These are phyloP conservation scores for Chunga burmeisteri DNA, from an alignment of 2,113 vertebrate genomes.

Conservation along the genomic window DNA sequence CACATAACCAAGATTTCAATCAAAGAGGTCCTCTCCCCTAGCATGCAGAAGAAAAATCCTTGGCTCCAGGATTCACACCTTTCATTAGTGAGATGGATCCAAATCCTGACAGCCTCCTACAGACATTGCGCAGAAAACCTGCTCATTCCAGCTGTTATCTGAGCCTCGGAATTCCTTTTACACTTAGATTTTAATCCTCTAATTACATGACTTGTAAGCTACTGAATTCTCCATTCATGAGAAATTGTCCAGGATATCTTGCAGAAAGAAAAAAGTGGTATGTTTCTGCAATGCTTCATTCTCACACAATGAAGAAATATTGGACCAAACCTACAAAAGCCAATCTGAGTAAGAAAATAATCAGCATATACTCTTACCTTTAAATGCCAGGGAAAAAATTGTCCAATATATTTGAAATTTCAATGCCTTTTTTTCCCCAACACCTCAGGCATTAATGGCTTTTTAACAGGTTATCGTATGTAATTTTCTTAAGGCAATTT, in stretches of 20 bases:
- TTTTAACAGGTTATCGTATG: background rate
- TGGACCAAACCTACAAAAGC: background rate
- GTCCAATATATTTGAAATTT: background rate
- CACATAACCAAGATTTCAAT: background rate
- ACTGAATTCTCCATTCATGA: background rate
- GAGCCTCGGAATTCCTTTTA: background rate
- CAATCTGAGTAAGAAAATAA: background rate
- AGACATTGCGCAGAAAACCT: background rate
- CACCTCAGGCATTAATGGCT: background rate
- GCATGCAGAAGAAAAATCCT: background rate
- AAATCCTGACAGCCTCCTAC: background rate
- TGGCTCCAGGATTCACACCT: background rate
- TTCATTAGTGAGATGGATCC: background rate
- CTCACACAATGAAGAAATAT: background rate
- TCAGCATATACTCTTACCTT: background rate
- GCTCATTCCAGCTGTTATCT: slow-evolving; percentile 8
- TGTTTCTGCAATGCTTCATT: background rate
- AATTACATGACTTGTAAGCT: slow-evolving; percentile 18
- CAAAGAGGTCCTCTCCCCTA: background rate
- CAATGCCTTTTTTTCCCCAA: background rate
- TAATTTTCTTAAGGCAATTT: slow-evolving; percentile 50
- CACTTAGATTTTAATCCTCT: slow-evolving; percentile 34
- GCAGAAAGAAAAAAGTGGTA: background rate
- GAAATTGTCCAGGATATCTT: background rate
- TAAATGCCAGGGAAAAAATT: background rate